Evolutionary conservation across 1,140 invertebrate species (phyloP).

Genomic region (Danaus melanippus): DNA sequence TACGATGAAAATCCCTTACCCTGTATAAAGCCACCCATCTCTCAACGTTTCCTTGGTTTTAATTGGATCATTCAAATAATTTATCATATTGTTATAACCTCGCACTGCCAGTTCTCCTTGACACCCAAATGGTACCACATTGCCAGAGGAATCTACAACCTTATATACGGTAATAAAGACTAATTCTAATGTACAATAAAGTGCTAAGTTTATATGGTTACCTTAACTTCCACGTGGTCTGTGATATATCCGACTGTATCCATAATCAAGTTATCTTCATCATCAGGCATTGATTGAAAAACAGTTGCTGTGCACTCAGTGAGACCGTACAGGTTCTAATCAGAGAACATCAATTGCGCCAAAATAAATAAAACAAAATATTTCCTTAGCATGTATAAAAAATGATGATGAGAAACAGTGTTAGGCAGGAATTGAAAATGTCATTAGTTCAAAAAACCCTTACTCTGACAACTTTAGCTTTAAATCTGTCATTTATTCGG

Average conservation of each 20-base stretch:
- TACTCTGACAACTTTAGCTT: constrained; percentile 70
- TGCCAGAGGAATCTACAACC: constrained; percentile 78
- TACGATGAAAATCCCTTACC: constrained; percentile 72
- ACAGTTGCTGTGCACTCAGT: constrained; percentile 88
- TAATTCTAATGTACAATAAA: constrained; percentile 1
- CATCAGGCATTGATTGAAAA: constrained; percentile 78
- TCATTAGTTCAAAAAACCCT: constrained; percentile 1
- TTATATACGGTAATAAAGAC: background rate
- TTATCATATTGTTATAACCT: constrained; percentile 86
- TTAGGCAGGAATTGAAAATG: too few relatives aligned
- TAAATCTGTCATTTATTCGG: constrained; percentile 72
- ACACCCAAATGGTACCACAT: constrained; percentile 81
- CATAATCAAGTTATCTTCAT: constrained; percentile 77
- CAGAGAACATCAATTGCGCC: too few relatives aligned
- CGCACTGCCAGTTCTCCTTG: constrained; percentile 88
- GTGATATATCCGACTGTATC: constrained; percentile 85
- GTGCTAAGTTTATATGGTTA: constrained; percentile 17
- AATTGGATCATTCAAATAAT: constrained; percentile 89
- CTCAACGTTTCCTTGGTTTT: constrained; percentile 84
- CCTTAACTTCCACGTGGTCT: constrained; percentile 86
- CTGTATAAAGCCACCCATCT: constrained; percentile 91
- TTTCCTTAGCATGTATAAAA: background rate
- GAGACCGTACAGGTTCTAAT: constrained; percentile 87
- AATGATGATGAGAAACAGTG: too few relatives aligned
- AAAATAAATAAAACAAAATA: constrained; percentile 20